Base-by-base conservation (phyloP, 2,888 invertebrate species). In the Lypha dubia region DNA sequence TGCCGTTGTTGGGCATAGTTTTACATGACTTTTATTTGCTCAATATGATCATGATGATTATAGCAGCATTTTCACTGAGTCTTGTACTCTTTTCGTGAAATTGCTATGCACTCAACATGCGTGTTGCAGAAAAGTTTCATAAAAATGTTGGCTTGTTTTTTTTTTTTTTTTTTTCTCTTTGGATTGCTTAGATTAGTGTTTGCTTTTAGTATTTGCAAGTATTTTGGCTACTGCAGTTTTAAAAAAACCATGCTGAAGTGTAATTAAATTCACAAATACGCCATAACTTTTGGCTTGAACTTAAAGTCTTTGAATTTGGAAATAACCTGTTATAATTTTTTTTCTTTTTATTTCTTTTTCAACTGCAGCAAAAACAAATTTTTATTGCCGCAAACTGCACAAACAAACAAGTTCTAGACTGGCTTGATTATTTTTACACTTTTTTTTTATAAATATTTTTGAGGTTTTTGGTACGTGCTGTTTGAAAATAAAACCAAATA, bases 391-490 rank as follows among this genome's bases (percentile, higher is more conserved):
- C 63, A 65, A 65, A 65, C 60, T 60, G 62, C 67, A 62, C 20
- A 22, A 68, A 32, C 51, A 79, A 75, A 63, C 63, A n/a, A 70
- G 68, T 75, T 81, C 68, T 81, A 56, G 62, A 70, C 49, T 41
- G 28, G 46, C 68, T 46, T 46, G 62, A 53, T 51, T 60, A n/a
- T 60, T 70, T 63, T 65, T 70, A 79, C 32, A n/a, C 44, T 63
- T 56, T 32, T 41, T 20, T 32, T 58, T 38, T 35, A 38, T 11
- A 41, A 62, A 15, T 38, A 32, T 46, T 70, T 81, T 84, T 80
- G 73, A 74, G 68, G 77, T 84, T 84, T 84, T 84, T 84, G 84
- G 84, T 84, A 84, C 84, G 84, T 84, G 84, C 84, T 84, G 74
- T 44, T 79, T 65, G 35, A 73, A 81, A 74, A 77, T 67, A 67